Conservation (phyloP, 2,113 vertebrate genomes). For the Hemibagrus wyckioides region DNA sequence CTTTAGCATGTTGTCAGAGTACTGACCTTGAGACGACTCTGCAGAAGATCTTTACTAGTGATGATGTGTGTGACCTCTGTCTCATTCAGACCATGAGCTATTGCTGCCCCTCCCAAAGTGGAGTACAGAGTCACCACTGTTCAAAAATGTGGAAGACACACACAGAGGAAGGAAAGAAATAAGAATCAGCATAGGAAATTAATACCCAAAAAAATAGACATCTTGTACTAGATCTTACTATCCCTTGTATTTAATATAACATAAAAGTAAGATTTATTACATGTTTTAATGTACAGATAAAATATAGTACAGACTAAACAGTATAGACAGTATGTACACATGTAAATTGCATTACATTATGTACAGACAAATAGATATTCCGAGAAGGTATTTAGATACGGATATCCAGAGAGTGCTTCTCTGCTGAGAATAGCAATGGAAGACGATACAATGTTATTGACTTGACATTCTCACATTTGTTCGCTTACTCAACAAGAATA, state of each 20-base stretch:
- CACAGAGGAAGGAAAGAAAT: not conserved
- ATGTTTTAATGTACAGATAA: not conserved
- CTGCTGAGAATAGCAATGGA: not conserved
- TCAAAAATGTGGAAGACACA: not conserved
- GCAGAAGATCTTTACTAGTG: constrained; percentile 92
- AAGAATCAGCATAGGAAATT: not conserved
- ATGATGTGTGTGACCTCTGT: constrained; percentile 95
- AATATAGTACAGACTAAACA: not conserved
- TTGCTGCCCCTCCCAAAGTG: constrained; percentile 88
- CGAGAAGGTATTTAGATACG: not conserved
- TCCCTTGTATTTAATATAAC: no score
- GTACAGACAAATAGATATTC: not conserved
- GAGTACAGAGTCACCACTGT: constrained; percentile 95
- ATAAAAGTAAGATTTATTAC: not conserved
- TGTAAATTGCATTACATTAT: not conserved
- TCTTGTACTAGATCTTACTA: not conserved
- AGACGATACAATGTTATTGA: constrained; percentile 1
- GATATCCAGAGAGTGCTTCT: not conserved
- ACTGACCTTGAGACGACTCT: constrained; percentile 91
- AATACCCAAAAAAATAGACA: not conserved
- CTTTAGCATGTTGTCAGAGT: not conserved
- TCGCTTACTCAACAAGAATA: not conserved
- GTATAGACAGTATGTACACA: not conserved
- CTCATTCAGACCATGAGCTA: constrained; percentile 93
- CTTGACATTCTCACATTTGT: not conserved